Evolutionary conservation across 2,113 vertebrate species (phyloP).

Genomic region (Arvicanthis niloticus): DNA sequence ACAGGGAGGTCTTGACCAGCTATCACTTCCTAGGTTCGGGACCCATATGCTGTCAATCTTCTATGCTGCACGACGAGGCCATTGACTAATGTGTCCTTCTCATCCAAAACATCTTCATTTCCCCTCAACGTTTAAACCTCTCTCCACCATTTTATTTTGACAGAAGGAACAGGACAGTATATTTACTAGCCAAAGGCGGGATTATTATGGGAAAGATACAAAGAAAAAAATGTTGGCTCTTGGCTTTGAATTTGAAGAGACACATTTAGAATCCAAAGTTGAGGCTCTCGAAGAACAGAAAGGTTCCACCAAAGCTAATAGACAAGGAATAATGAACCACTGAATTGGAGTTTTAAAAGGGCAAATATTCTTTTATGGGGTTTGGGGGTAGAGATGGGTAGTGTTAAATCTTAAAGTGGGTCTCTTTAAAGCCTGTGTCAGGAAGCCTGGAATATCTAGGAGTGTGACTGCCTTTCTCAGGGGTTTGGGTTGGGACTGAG

Average conservation of each 20-base stretch:
- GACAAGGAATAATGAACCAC: background rate
- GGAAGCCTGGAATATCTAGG: background rate
- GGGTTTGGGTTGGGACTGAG: background rate
- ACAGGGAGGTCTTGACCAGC: background rate
- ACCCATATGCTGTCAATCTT: background rate
- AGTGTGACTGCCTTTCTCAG: background rate
- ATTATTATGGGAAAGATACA: background rate
- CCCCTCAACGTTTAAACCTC: background rate
- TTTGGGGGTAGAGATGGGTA: background rate
- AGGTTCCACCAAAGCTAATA: background rate
- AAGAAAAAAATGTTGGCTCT: background rate
- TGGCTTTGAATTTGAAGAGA: constrained; percentile 42
- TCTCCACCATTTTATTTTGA: constrained; percentile 7
- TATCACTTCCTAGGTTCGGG: background rate
- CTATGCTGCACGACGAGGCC: background rate
- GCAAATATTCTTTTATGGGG: background rate
- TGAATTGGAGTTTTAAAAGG: background rate
- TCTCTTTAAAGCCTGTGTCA: background rate
- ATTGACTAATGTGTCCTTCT: background rate
- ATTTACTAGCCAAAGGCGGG: background rate
- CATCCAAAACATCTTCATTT: background rate
- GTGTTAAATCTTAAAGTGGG: background rate
- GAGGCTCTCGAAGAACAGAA: background rate
- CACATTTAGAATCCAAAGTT: background rate
- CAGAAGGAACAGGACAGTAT: background rate